Conservation (phyloP, 2,888 invertebrate genomes). For the Nemotelus nigrinus region DNA sequence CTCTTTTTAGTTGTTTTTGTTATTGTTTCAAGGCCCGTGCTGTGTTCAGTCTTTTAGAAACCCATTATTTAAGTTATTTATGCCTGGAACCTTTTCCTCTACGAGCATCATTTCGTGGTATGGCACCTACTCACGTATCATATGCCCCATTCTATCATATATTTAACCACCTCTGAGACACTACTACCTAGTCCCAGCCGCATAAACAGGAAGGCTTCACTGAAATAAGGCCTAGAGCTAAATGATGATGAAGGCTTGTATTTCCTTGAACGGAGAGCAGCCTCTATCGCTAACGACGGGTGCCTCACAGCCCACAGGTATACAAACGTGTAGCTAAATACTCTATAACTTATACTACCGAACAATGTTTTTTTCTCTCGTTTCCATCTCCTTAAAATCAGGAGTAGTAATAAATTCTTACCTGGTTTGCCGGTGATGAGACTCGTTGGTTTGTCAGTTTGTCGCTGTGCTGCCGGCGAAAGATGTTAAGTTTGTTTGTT, state of each 20-base stretch:
- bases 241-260: neutral
- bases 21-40: neutral
- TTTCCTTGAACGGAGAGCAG: neutral
- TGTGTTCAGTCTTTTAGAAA: constrained; percentile 15
- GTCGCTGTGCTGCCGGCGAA: neutral
- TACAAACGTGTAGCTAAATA: constrained; percentile 1
- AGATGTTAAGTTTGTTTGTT: constrained; percentile 15
- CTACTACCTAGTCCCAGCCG: neutral
- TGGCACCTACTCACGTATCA: neutral
- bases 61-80: constrained; percentile 37
- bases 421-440: neutral
- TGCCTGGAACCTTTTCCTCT: constrained; percentile 28
- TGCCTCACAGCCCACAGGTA: neutral
- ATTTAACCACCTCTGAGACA: constrained; percentile 24
- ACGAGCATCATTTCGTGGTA: constrained; percentile 22
- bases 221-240: too few species aligned
- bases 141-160: constrained; percentile 31
- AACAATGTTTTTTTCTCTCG: constrained; percentile 15
- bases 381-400: neutral
- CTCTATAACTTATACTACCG: constrained; percentile 15
- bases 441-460: neutral
- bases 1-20: neutral
- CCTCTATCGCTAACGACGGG: neutral
- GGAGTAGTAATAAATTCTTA: constrained; percentile 17
- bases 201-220: too few species aligned